phyloP scores from a whole-genome alignment of 2,797 vertebrate species.

The Coracias cyanogaster region DNA sequence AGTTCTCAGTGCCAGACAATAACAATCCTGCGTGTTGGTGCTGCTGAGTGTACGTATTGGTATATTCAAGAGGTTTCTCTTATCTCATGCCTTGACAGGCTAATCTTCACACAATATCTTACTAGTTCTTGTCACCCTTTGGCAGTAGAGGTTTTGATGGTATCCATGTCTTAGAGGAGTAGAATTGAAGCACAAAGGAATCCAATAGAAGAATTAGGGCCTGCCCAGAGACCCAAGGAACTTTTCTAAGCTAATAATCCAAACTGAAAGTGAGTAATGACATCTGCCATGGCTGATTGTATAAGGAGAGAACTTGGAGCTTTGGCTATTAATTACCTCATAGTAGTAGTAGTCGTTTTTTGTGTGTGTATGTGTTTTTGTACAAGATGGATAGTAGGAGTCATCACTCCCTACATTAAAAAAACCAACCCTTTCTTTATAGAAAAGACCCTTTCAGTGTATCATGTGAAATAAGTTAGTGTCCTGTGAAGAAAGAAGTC shows the following conservation, averaged over 20 bases:
- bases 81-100: background rate
- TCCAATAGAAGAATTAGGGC: background rate
- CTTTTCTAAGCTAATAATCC: constrained; percentile 10
- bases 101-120: background rate
- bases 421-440: background rate
- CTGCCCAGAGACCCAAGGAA: background rate
- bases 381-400: background rate
- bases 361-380: background rate
- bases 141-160: background rate
- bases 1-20: background rate
- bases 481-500: background rate
- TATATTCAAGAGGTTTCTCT: background rate
- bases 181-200: background rate
- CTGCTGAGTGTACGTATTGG: background rate
- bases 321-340: background rate
- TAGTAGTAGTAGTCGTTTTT: background rate
- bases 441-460: background rate
- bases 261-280: background rate
- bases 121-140: background rate
- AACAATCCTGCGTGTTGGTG: background rate
- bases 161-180: background rate
- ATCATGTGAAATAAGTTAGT: background rate
- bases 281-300: background rate
- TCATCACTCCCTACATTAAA: background rate
- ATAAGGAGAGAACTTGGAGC: background rate